Evolutionary conservation across 30 jellyfish, hydroid and myxozoan genomes (phyloP), one percentile per base, ranked within the genome.

Genomic region (Hydractinia symbiolongicarpus): DNA sequence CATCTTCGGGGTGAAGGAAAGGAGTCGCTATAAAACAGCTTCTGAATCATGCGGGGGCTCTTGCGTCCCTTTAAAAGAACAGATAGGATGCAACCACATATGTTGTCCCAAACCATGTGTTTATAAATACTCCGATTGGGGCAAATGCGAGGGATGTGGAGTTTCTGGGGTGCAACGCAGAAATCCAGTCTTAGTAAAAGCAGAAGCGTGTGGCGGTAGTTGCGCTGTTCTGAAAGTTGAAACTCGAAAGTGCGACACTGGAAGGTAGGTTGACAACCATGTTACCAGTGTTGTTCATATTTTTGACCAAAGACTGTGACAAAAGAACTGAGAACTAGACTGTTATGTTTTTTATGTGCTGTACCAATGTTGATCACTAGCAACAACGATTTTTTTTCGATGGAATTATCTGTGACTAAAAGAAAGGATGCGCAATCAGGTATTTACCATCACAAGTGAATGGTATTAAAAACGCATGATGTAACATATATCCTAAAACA

Each of bases 81-180:
- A 82, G 9, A 55, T 16, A 13, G 85, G 83, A 9, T 89, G 96
- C 85, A 89, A 89, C 60, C 81, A 87, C 9, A 76, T 19, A 14
- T 89, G 96, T 72, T 89, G 96, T 55, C 96, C 96, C 21, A 72
- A 60, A 21, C 54, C 52, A 50, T 89, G 96, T 73, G 55, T 79
- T 1, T 83, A 81, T 8, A 55, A 82, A 11, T 89, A 88, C 89
- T 77, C 91, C 8, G 11, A 88, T 5, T 89, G 96, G 96, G 84
- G 91, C 15, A 49, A 88, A 17, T 89, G 96, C 76, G 82, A 54
- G 61, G 96, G 96, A 13, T 89, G 96, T 77, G 96, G 96, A 9
- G 74, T 61, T 50, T 77, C 55, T 11, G 96, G 94, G 54, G 57
- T 82, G 52, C 93, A 83, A 77, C 72, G 66, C 5, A 71, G 96